These are phyloP conservation scores for Micronisus gabar DNA, from an alignment of 2,113 vertebrate genomes.

Conservation along the genomic window DNA sequence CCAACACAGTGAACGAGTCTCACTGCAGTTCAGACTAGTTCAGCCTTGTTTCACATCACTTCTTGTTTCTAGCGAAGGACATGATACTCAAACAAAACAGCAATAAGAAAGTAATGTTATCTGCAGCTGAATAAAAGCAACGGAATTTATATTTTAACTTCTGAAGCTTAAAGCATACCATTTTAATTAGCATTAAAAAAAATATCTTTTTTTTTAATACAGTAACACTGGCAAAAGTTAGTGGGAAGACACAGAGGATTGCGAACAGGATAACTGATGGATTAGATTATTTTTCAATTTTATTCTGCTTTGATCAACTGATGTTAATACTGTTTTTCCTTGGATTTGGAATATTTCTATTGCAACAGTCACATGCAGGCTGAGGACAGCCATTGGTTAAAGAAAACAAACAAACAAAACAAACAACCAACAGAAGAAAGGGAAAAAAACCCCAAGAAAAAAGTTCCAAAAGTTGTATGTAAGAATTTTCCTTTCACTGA, in stretches of 20 bases:
- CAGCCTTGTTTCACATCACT: conserved; percentile 67
- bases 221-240: conserved; percentile 80
- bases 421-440: neutral
- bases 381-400: conserved; percentile 59
- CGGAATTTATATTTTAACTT: conserved; percentile 70
- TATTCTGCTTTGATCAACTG: conserved; percentile 71
- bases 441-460: neutral
- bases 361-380: conserved; percentile 81
- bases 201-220: conserved; percentile 35
- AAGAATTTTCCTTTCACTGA: conserved; percentile 61
- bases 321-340: conserved; percentile 79
- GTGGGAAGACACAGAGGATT: conserved; percentile 75
- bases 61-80: conserved; percentile 71
- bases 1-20: conserved; percentile 54
- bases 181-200: conserved; percentile 75
- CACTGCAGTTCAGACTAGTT: conserved; percentile 69
- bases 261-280: conserved; percentile 68
- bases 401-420: neutral
- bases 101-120: conserved; percentile 69
- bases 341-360: conserved; percentile 73
- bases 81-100: conserved; percentile 71
- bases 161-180: conserved; percentile 78
- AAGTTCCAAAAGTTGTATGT: conserved; percentile 51
- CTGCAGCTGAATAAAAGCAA: conserved; percentile 72
- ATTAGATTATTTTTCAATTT: conserved; percentile 54